These are phyloP conservation scores for Neomonachus schauinslandi DNA, from an alignment of 2,113 vertebrate genomes.

Conservation along the genomic window DNA sequence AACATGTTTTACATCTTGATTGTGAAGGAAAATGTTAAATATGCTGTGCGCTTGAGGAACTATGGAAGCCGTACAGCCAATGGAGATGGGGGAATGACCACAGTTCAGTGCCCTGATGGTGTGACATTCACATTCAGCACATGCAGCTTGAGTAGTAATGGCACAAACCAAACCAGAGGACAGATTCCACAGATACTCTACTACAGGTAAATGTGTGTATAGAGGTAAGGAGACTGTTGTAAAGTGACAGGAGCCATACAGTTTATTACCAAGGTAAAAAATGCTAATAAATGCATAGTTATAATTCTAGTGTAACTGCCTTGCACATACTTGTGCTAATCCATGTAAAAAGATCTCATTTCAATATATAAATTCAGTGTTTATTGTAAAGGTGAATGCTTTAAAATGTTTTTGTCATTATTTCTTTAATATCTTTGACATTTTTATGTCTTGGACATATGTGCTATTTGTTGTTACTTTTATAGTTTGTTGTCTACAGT, in stretches of 20 bases:
- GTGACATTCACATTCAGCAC: slow-evolving; percentile 98
- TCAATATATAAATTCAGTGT: slow-evolving; percentile 3
- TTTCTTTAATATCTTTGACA: not conserved
- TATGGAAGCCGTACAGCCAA: slow-evolving; percentile 99
- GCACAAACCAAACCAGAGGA: slow-evolving; percentile 98
- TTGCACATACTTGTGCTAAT: not conserved
- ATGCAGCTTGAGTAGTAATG: slow-evolving; percentile 98
- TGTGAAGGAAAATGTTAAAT: slow-evolving; percentile 96
- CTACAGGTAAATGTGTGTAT: slow-evolving; percentile 90
- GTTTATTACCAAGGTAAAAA: not conserved
- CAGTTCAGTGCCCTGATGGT: slow-evolving; percentile 97
- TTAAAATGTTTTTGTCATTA: slow-evolving; percentile 7
- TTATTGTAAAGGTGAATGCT: not conserved
- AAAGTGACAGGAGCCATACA: not conserved
- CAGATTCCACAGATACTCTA: slow-evolving; percentile 99
- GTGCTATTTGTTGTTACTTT: not conserved
- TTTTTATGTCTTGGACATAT: not conserved
- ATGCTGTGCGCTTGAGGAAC: slow-evolving; percentile 97
- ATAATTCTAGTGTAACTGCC: not conserved
- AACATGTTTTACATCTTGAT: slow-evolving; percentile 34
- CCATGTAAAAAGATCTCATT: not conserved
- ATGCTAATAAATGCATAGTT: not conserved
- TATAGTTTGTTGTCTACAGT: not conserved
- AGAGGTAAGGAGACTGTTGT: not conserved
- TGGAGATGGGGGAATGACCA: slow-evolving; percentile 98